phyloP scores from a whole-genome alignment of 1,140 invertebrate species.

The Oreohelix idahoensis region DNA sequence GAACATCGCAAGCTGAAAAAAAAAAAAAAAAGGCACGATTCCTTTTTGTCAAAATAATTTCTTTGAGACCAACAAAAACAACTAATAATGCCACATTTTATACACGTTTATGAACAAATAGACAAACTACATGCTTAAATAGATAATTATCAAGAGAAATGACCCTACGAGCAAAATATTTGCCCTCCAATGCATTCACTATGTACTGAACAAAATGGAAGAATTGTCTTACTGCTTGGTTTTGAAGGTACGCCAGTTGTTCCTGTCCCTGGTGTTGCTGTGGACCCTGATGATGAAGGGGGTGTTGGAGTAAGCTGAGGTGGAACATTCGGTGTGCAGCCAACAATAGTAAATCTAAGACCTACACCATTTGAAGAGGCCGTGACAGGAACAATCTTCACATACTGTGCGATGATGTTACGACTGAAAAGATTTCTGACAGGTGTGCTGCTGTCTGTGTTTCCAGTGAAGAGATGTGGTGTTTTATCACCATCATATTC shows the following conservation, averaged over 20 bases:
- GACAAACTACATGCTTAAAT: too few relatives aligned
- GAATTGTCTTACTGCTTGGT: background rate
- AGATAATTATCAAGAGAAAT: too few relatives aligned
- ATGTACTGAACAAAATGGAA: background rate
- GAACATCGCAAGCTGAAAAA: conserved; percentile 58
- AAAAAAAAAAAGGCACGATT: background rate
- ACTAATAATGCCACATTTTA: too few relatives aligned
- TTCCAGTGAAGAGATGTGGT: conserved; percentile 51
- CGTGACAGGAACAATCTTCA: conserved; percentile 47
- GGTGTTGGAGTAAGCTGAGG: background rate
- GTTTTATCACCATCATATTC: conserved; percentile 35
- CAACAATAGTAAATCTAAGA: conserved; percentile 56
- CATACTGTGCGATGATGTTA: conserved; percentile 55
- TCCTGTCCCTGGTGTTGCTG: background rate
- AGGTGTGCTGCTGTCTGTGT: conserved; percentile 51
- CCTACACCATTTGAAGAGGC: conserved; percentile 34
- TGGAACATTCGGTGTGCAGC: conserved; percentile 47
- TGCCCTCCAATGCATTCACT: too few relatives aligned
- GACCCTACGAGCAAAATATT: background rate
- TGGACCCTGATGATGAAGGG: background rate
- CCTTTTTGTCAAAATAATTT: background rate
- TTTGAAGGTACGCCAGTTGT: background rate
- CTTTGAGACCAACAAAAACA: too few relatives aligned
- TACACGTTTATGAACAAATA: too few relatives aligned
- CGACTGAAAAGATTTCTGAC: conserved; percentile 56